Evolutionary conservation across 1,140 invertebrate species (phyloP).

Genomic region (Conus ventricosus): DNA sequence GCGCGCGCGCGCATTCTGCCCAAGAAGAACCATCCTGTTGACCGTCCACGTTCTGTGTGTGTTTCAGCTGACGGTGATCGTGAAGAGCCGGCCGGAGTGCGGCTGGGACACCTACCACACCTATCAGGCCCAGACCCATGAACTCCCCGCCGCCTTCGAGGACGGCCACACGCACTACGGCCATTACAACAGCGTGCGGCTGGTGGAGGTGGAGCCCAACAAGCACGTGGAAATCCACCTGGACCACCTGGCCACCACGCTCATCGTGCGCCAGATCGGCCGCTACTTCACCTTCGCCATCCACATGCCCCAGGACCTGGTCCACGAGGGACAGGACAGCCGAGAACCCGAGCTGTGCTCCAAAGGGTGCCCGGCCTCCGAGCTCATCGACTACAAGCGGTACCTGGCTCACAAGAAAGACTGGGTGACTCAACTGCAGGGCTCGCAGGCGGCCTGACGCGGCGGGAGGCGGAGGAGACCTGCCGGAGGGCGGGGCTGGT

Average conservation of each 20-base stretch:
- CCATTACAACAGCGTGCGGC: conserved; percentile 58
- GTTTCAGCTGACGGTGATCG: conserved; percentile 78
- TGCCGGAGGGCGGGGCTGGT: conserved; percentile 75
- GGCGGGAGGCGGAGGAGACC: conserved; percentile 60
- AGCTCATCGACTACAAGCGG: conserved; percentile 75
- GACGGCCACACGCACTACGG: conserved; percentile 63
- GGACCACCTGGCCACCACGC: conserved; percentile 75
- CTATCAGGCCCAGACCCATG: conserved; percentile 77
- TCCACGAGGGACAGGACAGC: conserved; percentile 55
- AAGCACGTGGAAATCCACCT: conserved; percentile 77
- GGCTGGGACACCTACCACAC: conserved; percentile 73
- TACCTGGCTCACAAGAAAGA: conserved; percentile 60
- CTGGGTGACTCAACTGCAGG: conserved; percentile 35
- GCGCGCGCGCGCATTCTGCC: not conserved
- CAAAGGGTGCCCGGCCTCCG: conserved; percentile 76
- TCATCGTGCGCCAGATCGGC: conserved; percentile 76
- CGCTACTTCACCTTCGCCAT: conserved; percentile 78
- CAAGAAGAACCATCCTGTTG: not conserved
- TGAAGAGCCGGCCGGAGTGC: conserved; percentile 76
- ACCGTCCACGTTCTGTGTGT: conserved; percentile 24
- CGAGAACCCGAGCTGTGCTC: conserved; percentile 75
- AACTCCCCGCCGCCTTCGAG: conserved; percentile 64
- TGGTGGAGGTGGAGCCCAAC: conserved; percentile 62
- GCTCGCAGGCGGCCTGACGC: conserved; percentile 40
- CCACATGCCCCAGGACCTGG: conserved; percentile 76